Base-by-base conservation (phyloP, 2,888 invertebrate genomes). In the Gisinianus flammeolus region DNA sequence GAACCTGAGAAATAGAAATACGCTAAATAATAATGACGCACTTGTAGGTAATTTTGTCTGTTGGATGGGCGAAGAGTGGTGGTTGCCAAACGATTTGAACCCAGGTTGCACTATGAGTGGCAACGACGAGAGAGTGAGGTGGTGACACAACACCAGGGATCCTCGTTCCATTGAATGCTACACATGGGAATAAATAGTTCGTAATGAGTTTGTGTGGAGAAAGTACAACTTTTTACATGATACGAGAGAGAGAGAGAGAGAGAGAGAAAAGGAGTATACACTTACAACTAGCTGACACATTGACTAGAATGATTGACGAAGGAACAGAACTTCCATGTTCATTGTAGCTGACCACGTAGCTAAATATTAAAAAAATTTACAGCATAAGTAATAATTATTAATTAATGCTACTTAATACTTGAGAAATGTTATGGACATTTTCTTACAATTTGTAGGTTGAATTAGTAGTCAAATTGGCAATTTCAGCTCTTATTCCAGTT, bases 71-170 rank as follows among this genome's bases (percentile, higher is more conserved):
- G 87, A 93, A 93, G 87, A 93, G 92, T 2, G 95, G 94, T 3
- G 94, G 94, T 85, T 94, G 93, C 95, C 95, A 95, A 16, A 91
- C 90, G 75, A 95, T 90, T 0, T 93, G 91, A 69, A 94, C 91
- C 91, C 92, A 94, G 4, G 93, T 93, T 68, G 94, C 94, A 70
- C 93, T 93, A 86, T 93, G 94, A 8, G 92, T 91, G 0, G 93
- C 91, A 33, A 94, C 92, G 0, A 93, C 90, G 68, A 95, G 87
- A 0, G 93, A 92, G 87, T 94, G 94, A 0, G 94, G 94, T 0
- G 94, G 93, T 0, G 94, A 94, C 6, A 93, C 92, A 2, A 93
- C 92, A 0, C 92, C 93, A 56, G 89, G 87, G 24, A 91, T 87
- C 82, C 90, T 89, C 80, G 86, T 85, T 1, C 85, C 87, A 44